Base-by-base conservation (phyloP, 2,797 vertebrate genomes). In the Cichlasoma orientale region DNA sequence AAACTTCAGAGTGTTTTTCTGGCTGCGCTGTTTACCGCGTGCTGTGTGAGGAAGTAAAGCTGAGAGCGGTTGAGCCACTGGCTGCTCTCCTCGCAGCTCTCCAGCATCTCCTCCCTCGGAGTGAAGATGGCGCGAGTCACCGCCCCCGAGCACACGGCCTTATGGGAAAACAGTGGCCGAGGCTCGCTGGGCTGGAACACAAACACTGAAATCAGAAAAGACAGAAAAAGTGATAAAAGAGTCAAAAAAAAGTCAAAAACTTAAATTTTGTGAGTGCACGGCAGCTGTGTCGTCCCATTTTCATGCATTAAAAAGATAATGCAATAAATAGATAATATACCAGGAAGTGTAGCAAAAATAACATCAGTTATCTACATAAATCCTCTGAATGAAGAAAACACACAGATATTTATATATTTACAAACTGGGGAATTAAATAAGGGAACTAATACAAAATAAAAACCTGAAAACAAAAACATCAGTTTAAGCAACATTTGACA, bases 121-220 rank as follows among this genome's bases (percentile, higher is more conserved):
- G 96, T 90, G 2, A 99, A 99, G 73, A 97, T 88, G 8, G 97
- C 97, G 7, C 90, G 96, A 7, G 88, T 93, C 76, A 99, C 96
- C 78, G 77, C 92, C 68, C 96, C 96, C 1, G 89, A 91, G 83
- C 96, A 98, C 89, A 98, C 86, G 23, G 94, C 95, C 86, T 96
- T 97, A n/a, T 96, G 97, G 93, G 97, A 95, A 87, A 96, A 98
- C 80, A 97, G n/a, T 0, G 98, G 98, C 36, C 93, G 92, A 5
- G 97, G 96, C 90, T 98, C 96, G 9, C 91, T 96, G 86, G 98
- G 98, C 85, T 95, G 97, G 86, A 99, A 99, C 76, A 99, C 96
- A 91, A 98, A 98, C 92, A 99, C 98, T 99, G 93, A 27, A 74
- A 55, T 71, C 1, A 77, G 7, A 74, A 1, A 57, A 19, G 12